Percentiles rank a stretch among this genome's conserved stretches.
Conservation (phyloP, 2,888 invertebrate species). For the Camponotus fellah region DNA sequence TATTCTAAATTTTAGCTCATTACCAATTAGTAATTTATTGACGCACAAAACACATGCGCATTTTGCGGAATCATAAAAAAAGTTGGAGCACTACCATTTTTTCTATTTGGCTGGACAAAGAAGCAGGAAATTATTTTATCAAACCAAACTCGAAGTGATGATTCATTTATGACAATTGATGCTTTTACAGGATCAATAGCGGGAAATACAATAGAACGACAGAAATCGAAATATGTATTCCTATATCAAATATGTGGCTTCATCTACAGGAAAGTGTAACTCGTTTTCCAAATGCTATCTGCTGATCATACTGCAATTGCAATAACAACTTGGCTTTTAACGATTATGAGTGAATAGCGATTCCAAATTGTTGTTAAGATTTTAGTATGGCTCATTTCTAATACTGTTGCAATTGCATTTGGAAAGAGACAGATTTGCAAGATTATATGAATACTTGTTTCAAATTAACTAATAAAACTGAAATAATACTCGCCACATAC, state of each 20-base stretch:
- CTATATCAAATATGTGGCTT: not conserved
- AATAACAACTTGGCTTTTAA: slow-evolving; percentile 1
- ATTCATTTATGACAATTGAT: slow-evolving; percentile 7
- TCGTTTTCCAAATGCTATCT: slow-evolving; percentile 12
- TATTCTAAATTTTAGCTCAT: not conserved
- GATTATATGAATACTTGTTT: not conserved
- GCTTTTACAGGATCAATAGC: not conserved
- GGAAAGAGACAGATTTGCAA: not conserved
- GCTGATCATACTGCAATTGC: not conserved
- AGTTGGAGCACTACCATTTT: not conserved
- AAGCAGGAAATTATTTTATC: not conserved
- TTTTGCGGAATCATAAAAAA: not conserved
- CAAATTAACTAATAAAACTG: not conserved
- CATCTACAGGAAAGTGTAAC: not conserved
- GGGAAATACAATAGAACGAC: not conserved
- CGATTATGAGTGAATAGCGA: not conserved
- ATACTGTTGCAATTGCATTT: slow-evolving; percentile 17
- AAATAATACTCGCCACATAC: not conserved
- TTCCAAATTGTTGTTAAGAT: slow-evolving; percentile 3
- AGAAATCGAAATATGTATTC: not conserved
- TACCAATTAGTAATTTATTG: slow-evolving; percentile 5
- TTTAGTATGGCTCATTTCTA: not conserved
- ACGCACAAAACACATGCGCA: not conserved
- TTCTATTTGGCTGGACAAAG: not conserved
- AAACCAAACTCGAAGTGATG: not conserved